A percentile compares a stretch with the other conserved stretches of the same genome.
Conservation (phyloP, 2,888 invertebrate genomes). For the Eremobia ochroleuca region DNA sequence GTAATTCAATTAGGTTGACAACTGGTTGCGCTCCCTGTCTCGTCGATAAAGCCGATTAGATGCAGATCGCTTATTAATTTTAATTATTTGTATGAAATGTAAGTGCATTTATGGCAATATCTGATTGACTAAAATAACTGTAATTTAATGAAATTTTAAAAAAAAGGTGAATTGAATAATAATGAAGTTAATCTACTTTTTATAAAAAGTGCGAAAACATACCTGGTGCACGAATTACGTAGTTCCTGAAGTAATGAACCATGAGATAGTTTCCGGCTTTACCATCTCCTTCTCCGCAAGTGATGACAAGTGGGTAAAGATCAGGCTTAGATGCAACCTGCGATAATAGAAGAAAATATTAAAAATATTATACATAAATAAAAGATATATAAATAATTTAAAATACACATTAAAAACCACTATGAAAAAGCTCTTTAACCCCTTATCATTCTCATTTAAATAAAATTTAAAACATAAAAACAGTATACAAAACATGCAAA, state of each 20-base stretch:
- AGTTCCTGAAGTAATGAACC: constrained; percentile 95
- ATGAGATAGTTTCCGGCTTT: constrained; percentile 94
- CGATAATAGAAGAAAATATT: constrained; percentile 2
- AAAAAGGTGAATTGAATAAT: not conserved
- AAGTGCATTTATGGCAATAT: not conserved
- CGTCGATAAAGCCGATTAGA: constrained; percentile 67
- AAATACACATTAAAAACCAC: constrained; percentile 12
- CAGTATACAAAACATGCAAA: constrained; percentile 32
- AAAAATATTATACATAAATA: not conserved
- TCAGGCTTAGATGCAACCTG: constrained; percentile 97
- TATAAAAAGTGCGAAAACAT: constrained; percentile 31
- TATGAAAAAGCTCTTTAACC: constrained; percentile 57
- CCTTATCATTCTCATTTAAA: constrained; percentile 11
- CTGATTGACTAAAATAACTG: not conserved
- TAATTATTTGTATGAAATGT: not conserved
- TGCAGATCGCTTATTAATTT: not conserved
- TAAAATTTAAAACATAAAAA: not conserved
- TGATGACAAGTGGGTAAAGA: constrained; percentile 96
- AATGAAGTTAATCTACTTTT: not conserved
- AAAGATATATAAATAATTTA: not conserved
- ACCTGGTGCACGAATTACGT: constrained; percentile 94
- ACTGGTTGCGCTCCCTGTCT: constrained; percentile 18
- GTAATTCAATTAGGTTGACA: constrained; percentile 63
- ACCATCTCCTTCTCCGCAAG: constrained; percentile 93
- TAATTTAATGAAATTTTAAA: not conserved